Percentiles rank a stretch among this genome's conserved stretches.
These are phyloP conservation scores for Andrena minutula DNA, from an alignment of 2,888 invertebrate species.

Conservation along the genomic window DNA sequence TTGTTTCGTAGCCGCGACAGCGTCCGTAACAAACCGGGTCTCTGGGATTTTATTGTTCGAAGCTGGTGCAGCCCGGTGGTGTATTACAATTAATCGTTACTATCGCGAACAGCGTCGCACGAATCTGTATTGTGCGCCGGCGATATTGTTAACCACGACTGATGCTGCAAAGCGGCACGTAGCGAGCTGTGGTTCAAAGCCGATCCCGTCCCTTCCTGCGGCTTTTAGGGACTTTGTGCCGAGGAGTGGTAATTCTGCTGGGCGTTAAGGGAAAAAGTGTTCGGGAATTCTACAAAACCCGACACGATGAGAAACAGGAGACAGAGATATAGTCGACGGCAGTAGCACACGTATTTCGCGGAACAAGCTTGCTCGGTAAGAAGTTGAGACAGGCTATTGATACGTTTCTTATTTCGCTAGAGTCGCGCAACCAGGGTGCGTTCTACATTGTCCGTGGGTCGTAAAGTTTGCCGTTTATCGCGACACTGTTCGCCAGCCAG, in stretches of 20 bases:
- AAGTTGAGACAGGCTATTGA: too few species aligned
- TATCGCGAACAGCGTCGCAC: conserved; percentile 21
- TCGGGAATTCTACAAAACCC: not conserved
- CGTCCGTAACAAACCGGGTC: conserved; percentile 24
- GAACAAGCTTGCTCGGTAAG: too few species aligned
- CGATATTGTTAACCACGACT: conserved; percentile 25
- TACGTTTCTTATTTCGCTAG: too few species aligned
- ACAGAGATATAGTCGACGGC: not conserved
- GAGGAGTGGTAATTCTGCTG: not conserved
- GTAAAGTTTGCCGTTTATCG: conserved; percentile 7
- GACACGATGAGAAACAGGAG: not conserved
- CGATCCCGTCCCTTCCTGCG: too few species aligned
- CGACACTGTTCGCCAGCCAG: not conserved
- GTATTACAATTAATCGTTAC: conserved; percentile 48
- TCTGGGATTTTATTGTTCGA: conserved; percentile 39
- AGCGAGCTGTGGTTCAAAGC: conserved; percentile 5
- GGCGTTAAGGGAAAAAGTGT: not conserved
- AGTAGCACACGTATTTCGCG: too few species aligned
- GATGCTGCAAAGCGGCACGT: not conserved
- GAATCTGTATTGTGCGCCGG: conserved; percentile 18
- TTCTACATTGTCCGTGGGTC: not conserved
- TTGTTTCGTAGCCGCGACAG: conserved; percentile 13
- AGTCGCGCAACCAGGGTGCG: too few species aligned
- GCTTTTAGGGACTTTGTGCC: not conserved
- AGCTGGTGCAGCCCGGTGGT: not conserved